Base-by-base conservation (phyloP, 2,888 invertebrate genomes). In the Ophonus ardosiacus region DNA sequence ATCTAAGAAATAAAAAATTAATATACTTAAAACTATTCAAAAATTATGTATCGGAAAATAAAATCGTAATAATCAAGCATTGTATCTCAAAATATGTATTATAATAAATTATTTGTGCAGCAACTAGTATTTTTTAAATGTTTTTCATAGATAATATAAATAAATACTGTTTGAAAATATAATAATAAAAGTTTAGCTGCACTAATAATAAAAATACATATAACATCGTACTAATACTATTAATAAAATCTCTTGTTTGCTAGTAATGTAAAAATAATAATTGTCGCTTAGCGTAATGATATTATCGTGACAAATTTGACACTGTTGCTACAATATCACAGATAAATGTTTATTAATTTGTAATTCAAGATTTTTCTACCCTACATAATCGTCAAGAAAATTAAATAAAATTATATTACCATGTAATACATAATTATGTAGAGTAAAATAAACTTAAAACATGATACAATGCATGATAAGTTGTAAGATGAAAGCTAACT, bases 321-420 rank as follows among this genome's bases (percentile, higher is more conserved):
- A 74, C 71, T 74, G 71, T 74, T 74, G 40, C 71, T 74, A 74
- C 71, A 74, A 74, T 74, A 74, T 74, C 71, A 74, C 71, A 74
- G 71, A 74, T 74, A 74, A 63, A 68, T 24, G 63, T 68, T 68
- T 68, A 38, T 68, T 68, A 74, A 74, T 43, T 74, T 74, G 15
- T 15, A 15, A 59, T 17, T 59, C 15, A 59, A 59, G 59, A 59
- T 59, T 17, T 17, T 17, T 15, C 31, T 31, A 15, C 17, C 59
- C 59, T 17, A 17, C 15, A 59, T 59, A 17, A 17, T 59, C 17
- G 56, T 56, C 56, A 8, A 56, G 1, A 56, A 56, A n/a, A 61
- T 17, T n/a, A 61, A 15, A 40, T 74, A 74, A 31, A 31, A 31
- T 31, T 31, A 5, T 31, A 31, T 31, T 31, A 31, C 31, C 31